Percentiles rank a stretch among this genome's conserved stretches.
Evolutionary conservation across 2,797 vertebrate genomes (phyloP).

Genomic region (Tokudaia tokunoshimensis): DNA sequence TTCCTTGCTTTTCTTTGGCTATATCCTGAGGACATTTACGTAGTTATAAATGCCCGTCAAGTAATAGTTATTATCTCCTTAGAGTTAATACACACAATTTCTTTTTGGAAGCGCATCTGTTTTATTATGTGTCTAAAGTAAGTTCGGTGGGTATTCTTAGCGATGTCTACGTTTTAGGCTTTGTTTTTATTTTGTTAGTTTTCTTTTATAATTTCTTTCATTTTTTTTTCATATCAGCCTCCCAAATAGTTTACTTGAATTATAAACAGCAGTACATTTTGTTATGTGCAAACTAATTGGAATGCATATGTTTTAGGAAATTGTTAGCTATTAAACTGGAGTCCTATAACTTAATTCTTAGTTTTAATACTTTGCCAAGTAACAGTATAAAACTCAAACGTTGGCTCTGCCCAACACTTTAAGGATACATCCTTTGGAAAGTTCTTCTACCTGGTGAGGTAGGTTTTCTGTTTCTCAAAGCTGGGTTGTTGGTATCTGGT

Average conservation of each 20-base stretch:
- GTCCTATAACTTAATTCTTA: background rate
- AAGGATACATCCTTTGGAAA: background rate
- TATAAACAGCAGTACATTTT: slow-evolving; percentile 17
- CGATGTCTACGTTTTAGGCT: background rate
- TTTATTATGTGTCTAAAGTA: slow-evolving; percentile 26
- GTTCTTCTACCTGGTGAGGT: background rate
- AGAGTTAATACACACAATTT: slow-evolving; percentile 27
- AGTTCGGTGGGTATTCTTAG: background rate
- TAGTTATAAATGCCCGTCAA: background rate
- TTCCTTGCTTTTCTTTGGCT: background rate
- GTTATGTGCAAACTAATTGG: background rate
- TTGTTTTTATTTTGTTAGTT: background rate
- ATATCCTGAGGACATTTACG: background rate
- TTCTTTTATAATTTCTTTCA: background rate
- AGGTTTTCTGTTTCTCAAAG: background rate
- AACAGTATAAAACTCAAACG: background rate
- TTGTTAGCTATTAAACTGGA: slow-evolving; percentile 10
- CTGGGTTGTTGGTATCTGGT: background rate
- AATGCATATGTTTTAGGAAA: background rate
- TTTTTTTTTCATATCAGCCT: background rate
- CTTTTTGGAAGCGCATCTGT: background rate
- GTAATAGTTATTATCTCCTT: background rate
- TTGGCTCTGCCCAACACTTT: background rate
- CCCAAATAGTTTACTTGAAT: background rate
- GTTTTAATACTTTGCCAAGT: background rate